Evolutionary conservation across 2,113 vertebrate species (phyloP), one percentile per base, ranked within the genome.

Genomic region (Orientallactaga bullata): DNA sequence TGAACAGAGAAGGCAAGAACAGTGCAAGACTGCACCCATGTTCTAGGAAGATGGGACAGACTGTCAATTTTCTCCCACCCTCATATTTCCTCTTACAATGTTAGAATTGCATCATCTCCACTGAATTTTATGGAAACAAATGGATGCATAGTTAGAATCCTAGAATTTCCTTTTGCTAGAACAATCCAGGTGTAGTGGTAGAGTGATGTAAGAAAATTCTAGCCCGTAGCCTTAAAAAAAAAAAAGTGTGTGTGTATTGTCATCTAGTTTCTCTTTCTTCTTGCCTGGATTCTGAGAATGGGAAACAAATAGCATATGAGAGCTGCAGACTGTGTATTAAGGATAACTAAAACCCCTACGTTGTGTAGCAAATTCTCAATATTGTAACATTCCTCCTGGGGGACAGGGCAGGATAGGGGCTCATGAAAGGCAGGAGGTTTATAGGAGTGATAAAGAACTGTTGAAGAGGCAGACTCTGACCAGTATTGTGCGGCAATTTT

Each of bases 231-330:
- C 4, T 86, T 95, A 17, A 82, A 66, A 90, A 60, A 4, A 78
- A 82, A 66, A 90, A 60, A 4, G 73, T 47, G 12, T 55, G 39
- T 51, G 24, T 39, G 10, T 13, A 51, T 30, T 15, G 16, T n/a
- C 23, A 76, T 69, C 79, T 42, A 81, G 26, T 91, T 94, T 82
- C 11, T 82, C 15, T 81, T 55, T 81, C 21, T 51, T 8, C 7
- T 5, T 61, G 12, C 13, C 28, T 73, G 20, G 17, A 6, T 85
- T 87, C 63, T 69, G 63, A 78, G 2, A 91, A 12, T 9, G 39
- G 15, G 16, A 51, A 37, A 72, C 16, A 63, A 95, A 39, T 3
- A 66, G 30, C 20, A 26, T 23, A 85, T 76, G 20, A 82, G 72
- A 86, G 17, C 72, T 24, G 13, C 3, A 35, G 78, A 74, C 4